A percentile compares a stretch with the other conserved stretches of the same genome.
phyloP scores from a whole-genome alignment of 2,888 invertebrate species.

The Cyrtodaria siliqua region DNA sequence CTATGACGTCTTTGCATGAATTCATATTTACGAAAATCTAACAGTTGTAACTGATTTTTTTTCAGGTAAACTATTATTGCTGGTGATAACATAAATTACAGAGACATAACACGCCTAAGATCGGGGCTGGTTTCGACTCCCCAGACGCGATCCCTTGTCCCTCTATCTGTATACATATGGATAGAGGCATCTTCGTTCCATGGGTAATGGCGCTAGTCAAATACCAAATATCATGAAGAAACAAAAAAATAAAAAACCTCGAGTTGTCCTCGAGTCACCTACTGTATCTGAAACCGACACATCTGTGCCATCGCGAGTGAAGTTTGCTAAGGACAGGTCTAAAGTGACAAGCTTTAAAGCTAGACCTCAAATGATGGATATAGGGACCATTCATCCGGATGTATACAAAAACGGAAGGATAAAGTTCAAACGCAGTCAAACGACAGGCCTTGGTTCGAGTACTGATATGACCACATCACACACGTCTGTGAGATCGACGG shows the following conservation, averaged over 20 bases:
- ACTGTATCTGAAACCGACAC: constrained; percentile 44
- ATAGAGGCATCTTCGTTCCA: constrained; percentile 13
- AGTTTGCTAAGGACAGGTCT: constrained; percentile 50
- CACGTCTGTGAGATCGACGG: constrained; percentile 49
- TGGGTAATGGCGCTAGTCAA: constrained; percentile 45
- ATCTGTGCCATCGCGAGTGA: constrained; percentile 43
- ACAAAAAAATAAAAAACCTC: constrained; percentile 36
- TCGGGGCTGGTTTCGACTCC: too few relatives aligned
- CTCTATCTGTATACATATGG: constrained; percentile 7
- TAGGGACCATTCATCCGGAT: constrained; percentile 59
- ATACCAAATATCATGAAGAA: constrained; percentile 12
- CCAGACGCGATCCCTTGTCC: too few relatives aligned
- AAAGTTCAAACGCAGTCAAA: constrained; percentile 40
- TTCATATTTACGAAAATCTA: too few relatives aligned
- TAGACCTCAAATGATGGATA: constrained; percentile 65
- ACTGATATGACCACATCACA: constrained; percentile 36
- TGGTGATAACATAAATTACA: too few relatives aligned
- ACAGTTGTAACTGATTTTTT: too few relatives aligned
- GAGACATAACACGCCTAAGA: too few relatives aligned
- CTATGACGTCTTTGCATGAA: too few relatives aligned
- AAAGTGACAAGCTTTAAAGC: constrained; percentile 40
- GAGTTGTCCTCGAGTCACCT: constrained; percentile 63
- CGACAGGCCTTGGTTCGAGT: constrained; percentile 20
- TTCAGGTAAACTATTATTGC: too few relatives aligned
- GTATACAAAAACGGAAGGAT: constrained; percentile 19